These are phyloP conservation scores for Cerastis rubricosa DNA, from an alignment of 2,888 invertebrate genomes.

Conservation along the genomic window DNA sequence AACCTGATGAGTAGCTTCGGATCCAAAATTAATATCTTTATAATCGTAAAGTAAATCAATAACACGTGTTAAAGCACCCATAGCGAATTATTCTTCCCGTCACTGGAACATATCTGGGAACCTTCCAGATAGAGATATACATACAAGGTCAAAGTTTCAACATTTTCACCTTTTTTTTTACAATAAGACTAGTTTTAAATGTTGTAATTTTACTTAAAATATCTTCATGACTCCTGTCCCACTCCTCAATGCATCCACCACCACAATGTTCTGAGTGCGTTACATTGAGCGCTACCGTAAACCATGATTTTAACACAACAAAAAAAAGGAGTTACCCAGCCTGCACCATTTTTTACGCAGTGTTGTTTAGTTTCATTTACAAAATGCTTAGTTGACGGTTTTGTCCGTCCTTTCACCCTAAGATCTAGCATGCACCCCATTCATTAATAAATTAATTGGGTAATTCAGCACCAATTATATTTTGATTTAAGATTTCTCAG, in stretches of 20 bases:
- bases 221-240: background rate
- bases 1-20: background rate
- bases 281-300: background rate
- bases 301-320: background rate
- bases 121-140: background rate
- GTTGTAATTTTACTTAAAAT: background rate
- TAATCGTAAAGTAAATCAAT: background rate
- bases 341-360: background rate
- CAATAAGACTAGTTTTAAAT: background rate
- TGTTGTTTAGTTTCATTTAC: background rate
- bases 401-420: background rate
- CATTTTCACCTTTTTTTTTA: background rate
- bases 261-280: background rate
- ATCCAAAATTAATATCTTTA: background rate
- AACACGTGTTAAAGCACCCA: background rate
- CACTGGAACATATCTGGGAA: background rate
- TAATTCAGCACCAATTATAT: conserved; percentile 41
- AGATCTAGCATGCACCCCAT: background rate
- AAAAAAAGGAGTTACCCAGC: background rate
- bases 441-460: conserved; percentile 20
- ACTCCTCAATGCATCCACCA: background rate
- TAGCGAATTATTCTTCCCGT: background rate
- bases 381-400: background rate
- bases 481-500: conserved; percentile 55
- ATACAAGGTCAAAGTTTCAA: background rate